Conservation (phyloP, 1,140 invertebrate genomes). For the Thrips palmi region DNA sequence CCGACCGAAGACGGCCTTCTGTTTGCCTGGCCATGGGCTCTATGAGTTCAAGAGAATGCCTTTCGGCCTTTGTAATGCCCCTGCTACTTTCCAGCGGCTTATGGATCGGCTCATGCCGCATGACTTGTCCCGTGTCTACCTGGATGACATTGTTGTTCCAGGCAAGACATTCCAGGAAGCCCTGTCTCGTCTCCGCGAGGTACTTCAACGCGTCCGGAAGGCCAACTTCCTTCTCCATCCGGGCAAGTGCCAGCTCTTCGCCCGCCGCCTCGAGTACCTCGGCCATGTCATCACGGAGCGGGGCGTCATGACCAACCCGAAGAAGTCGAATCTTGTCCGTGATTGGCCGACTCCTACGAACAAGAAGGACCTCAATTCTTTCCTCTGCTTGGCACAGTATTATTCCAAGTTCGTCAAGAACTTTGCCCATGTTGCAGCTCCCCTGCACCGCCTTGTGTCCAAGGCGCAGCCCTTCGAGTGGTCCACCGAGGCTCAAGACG, state of each 20-base stretch:
- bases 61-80: slow-evolving; percentile 24
- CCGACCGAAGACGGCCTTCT: slow-evolving; percentile 25
- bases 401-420: neutral
- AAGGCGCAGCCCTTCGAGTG: neutral
- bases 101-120: slow-evolving; percentile 21
- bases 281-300: slow-evolving; percentile 12
- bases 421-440: neutral
- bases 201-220: no score
- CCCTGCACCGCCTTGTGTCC: neutral
- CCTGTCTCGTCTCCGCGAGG: no score
- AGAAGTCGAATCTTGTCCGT: slow-evolving; percentile 13
- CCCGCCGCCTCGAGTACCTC: no score
- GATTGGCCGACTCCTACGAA: slow-evolving; percentile 14
- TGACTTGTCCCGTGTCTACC: no score
- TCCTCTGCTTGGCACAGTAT: slow-evolving; percentile 16
- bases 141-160: no score
- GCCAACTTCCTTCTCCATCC: no score
- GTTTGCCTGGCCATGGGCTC: slow-evolving; percentile 21
- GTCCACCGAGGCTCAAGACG: neutral
- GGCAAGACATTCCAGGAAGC: no score
- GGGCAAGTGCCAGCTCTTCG: no score
- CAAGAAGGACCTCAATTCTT: slow-evolving; percentile 16
- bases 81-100: slow-evolving; percentile 22
- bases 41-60: slow-evolving; percentile 25
- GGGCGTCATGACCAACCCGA: slow-evolving; percentile 13